A percentile compares a stretch with the other conserved stretches of the same genome.
Conservation (phyloP, 1,140 invertebrate species). For the Drosophila equinoxialis region DNA sequence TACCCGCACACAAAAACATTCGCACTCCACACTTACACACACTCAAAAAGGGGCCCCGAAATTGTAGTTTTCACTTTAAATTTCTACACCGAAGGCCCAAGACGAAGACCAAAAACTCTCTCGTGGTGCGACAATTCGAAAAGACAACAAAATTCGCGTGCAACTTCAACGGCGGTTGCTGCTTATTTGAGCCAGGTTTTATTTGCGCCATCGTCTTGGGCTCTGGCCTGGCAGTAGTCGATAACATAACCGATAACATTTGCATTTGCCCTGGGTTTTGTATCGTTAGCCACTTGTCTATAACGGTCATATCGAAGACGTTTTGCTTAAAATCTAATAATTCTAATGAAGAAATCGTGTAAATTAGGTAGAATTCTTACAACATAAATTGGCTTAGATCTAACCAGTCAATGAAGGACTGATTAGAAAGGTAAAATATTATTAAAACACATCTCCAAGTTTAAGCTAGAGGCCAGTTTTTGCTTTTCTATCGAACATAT, state of each 20-base stretch:
- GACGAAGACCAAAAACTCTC: constrained; percentile 42
- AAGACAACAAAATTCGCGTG: constrained; percentile 62
- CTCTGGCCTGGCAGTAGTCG: neutral
- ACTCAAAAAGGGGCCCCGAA: constrained; percentile 35
- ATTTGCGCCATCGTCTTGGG: constrained; percentile 7
- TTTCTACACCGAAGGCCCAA: constrained; percentile 39
- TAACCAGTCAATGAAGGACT: no score
- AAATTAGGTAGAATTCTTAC: no score
- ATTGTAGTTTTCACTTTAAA: constrained; percentile 73
- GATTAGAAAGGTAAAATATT: no score
- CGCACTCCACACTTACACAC: neutral
- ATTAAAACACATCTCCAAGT: no score
- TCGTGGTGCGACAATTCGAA: constrained; percentile 49
- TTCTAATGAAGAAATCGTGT: no score
- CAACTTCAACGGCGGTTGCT: constrained; percentile 64
- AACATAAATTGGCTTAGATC: no score
- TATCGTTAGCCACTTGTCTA: no score
- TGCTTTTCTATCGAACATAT: neutral
- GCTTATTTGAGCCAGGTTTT: constrained; percentile 61
- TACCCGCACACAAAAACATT: constrained; percentile 31
- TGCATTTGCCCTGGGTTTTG: no score
- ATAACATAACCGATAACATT: constrained; percentile 7
- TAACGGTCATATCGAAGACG: neutral
- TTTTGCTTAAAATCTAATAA: no score
- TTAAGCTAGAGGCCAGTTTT: no score